Evolutionary conservation across 2,113 vertebrate species (phyloP).

Genomic region (Romanogobio albipinnatus): DNA sequence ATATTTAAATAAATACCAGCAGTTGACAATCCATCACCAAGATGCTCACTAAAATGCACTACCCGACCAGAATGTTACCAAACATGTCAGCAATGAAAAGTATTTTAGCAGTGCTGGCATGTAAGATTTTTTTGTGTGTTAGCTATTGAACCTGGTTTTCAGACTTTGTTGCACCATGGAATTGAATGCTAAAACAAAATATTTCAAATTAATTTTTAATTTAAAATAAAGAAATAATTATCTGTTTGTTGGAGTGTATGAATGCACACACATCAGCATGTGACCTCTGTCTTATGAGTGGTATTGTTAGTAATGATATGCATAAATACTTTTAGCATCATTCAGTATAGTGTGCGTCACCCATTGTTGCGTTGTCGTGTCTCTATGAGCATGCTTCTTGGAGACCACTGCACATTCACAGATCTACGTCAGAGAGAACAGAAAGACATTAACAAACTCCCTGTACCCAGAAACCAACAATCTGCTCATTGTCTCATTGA

Average conservation of each 20-base stretch:
- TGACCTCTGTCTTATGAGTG: neutral
- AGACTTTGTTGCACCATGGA: neutral
- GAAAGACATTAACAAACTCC: slow-evolving; percentile 14
- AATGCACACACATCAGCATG: neutral
- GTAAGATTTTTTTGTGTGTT: neutral
- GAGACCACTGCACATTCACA: neutral
- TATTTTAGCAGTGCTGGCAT: neutral
- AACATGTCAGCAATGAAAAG: neutral
- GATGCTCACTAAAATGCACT: neutral
- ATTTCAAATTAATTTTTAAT: neutral
- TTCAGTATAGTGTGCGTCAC: slow-evolving; percentile 11
- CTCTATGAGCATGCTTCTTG: neutral
- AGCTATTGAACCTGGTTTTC: neutral
- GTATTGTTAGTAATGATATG: neutral
- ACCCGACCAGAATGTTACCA: neutral
- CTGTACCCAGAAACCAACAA: slow-evolving; percentile 24
- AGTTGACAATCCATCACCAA: too few relatives aligned
- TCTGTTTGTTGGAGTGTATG: neutral
- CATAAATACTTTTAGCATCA: neutral
- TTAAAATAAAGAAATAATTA: neutral
- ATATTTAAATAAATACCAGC: too few relatives aligned
- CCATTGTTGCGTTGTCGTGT: neutral
- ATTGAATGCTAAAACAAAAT: neutral
- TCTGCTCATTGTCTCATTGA: slow-evolving; percentile 25
- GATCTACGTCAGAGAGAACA: slow-evolving; percentile 19